These are phyloP conservation scores for Heteromormyrus szaboi DNA, from an alignment of 2,797 vertebrate genomes.

Conservation along the genomic window DNA sequence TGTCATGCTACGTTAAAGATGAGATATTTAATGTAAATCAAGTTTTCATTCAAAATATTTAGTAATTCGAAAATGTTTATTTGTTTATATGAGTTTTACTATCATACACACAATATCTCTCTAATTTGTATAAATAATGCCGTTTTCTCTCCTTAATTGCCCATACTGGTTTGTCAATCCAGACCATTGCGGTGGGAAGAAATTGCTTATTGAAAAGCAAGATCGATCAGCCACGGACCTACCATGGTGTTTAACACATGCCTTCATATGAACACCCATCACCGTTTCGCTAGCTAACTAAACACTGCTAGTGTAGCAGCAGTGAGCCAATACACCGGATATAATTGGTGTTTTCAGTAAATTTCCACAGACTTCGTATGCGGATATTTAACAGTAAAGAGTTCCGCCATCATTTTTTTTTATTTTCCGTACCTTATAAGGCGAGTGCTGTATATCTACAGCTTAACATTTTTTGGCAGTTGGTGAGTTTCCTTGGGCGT, in stretches of 20 bases:
- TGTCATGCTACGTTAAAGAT: neutral
- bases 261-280: neutral
- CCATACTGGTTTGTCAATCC: neutral
- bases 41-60: neutral
- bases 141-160: neutral
- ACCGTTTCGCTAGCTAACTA: neutral
- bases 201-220: neutral
- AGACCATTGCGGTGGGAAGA: neutral
- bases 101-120: neutral
- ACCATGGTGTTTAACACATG: neutral
- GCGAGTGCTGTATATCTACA: neutral
- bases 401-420: neutral
- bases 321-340: neutral
- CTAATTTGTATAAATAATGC: neutral
- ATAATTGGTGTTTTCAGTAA: neutral
- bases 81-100: neutral
- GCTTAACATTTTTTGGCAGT: neutral
- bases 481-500: neutral
- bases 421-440: neutral
- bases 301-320: neutral
- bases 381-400: neutral
- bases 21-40: neutral
- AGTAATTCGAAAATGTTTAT: neutral
- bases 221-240: neutral
- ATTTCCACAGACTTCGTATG: neutral